Evolutionary conservation across 2,113 vertebrate genomes (phyloP), one percentile per base, ranked within the genome.

Genomic region (Notothenia rossii): DNA sequence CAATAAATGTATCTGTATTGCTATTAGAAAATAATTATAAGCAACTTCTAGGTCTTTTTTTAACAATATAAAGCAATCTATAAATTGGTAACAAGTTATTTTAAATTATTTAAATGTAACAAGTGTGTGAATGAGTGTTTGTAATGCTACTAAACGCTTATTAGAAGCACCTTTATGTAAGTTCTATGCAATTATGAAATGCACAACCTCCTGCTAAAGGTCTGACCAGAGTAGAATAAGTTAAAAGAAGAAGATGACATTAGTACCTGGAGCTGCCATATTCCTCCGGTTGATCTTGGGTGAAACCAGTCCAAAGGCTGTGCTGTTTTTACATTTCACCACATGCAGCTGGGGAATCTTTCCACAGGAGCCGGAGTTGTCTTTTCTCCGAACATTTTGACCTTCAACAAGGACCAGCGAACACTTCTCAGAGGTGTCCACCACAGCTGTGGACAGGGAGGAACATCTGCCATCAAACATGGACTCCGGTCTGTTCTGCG

Each of bases 271-370:
- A 55, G 86, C 81, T 0, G 36, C 13, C 13, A 86, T 49, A 84
- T 86, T 96, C 78, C 90, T 92, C 88, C 91, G 92, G 89, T 72
- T 91, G 86, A 94, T 83, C 82, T 96, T 95, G n/a, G 97, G 96
- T 0, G 96, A 98, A 79, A 95, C 94, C 86, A 89, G 94, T 61
- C 92, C 83, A 64, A 94, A 94, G 0, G 95, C 93, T 0, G 95
- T 94, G 69, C 94, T 91, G 78, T 94, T 96, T 86, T 95, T 97
- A 93, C 95, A 95, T 53, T 96, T 94, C 8, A 94, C 88, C 1
- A 96, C 94, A 0, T 96, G 96, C 2, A 96, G 94, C 88, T 92
- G 91, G 0, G 90, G 75, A 48, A 91, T 92, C 84, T 95, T 96
- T 0, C 88, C 51, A 17, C 59, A 15, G 36, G 89, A 85, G 1